phyloP scores from a whole-genome alignment of 1,140 invertebrate genomes.

The Zaprionus nigranus region DNA sequence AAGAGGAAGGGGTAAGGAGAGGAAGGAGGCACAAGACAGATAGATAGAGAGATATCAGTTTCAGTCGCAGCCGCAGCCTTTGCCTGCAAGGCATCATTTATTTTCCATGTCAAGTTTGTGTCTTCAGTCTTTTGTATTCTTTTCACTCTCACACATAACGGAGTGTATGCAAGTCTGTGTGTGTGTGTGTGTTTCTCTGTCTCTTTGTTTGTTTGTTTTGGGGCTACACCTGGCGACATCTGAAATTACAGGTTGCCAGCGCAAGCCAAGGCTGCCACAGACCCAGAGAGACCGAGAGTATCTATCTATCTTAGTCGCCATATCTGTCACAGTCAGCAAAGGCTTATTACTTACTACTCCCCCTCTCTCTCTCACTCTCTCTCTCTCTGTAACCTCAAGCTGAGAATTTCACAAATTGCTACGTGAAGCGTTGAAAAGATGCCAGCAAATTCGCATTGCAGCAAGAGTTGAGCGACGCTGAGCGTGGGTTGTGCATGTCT shows the following conservation, averaged over 20 bases:
- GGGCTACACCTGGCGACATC: conserved; percentile 29
- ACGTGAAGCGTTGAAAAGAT: conserved; percentile 80
- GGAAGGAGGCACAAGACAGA: not conserved
- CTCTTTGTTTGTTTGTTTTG: conserved; percentile 16
- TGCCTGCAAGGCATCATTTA: conserved; percentile 70
- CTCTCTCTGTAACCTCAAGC: not conserved
- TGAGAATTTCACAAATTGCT: conserved; percentile 81
- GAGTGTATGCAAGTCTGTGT: conserved; percentile 46
- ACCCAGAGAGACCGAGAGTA: not conserved
- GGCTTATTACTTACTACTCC: conserved; percentile 57
- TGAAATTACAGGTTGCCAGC: conserved; percentile 44
- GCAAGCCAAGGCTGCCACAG: conserved; percentile 36
- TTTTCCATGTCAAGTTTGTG: conserved; percentile 79
- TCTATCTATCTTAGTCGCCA: conserved; percentile 20
- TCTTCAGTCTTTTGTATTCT: conserved; percentile 66
- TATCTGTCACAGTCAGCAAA: conserved; percentile 32
- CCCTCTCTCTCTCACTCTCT: not conserved
- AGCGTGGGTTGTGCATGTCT: conserved; percentile 28
- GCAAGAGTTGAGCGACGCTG: conserved; percentile 7
- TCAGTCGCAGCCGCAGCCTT: conserved; percentile 30
- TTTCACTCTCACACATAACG: conserved; percentile 62
- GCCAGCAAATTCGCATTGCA: conserved; percentile 47
- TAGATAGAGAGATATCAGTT: conserved; percentile 24
- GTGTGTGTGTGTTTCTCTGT: conserved; percentile 23
- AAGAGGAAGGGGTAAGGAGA: not conserved